Conservation (phyloP, 2,888 invertebrate genomes). For the Lamellibrachia satsuma region DNA sequence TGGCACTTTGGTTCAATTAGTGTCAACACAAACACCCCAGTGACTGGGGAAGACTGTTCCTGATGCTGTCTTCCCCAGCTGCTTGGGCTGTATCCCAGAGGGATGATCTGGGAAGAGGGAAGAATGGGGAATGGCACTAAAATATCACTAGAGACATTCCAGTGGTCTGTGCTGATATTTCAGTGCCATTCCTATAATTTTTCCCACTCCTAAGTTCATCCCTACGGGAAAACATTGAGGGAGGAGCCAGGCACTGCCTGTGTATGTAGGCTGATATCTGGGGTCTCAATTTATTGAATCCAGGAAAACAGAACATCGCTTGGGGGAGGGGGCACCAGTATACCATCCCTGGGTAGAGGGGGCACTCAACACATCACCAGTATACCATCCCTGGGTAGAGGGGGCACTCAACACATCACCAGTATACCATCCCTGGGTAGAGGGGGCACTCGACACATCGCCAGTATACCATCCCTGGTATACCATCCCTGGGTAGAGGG, state of each 20-base stretch:
- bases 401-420: too few relatives aligned
- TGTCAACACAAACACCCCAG: neutral
- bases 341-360: too few relatives aligned
- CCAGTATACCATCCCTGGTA: too few relatives aligned
- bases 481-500: too few relatives aligned
- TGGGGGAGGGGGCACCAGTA: too few relatives aligned
- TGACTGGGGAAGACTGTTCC: neutral
- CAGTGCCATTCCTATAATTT: neutral
- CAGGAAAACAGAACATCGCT: too few relatives aligned
- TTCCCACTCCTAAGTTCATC: neutral
- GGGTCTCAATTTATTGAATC: neutral
- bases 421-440: too few relatives aligned
- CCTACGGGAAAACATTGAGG: neutral
- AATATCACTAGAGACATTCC: conserved; percentile 7
- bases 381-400: too few relatives aligned
- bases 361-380: too few relatives aligned
- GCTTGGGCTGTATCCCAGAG: neutral
- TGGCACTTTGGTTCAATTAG: neutral
- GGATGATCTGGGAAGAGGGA: neutral
- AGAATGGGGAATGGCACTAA: conserved; percentile 5
- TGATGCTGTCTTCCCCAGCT: neutral
- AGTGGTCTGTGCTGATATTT: neutral
- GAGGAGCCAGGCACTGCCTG: neutral
- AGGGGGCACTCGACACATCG: too few relatives aligned
- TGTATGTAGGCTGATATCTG: too few relatives aligned